A percentile compares a stretch with the other conserved stretches of the same genome.
Evolutionary conservation across 2,113 vertebrate genomes (phyloP).

Genomic region (Regulus satrapa): DNA sequence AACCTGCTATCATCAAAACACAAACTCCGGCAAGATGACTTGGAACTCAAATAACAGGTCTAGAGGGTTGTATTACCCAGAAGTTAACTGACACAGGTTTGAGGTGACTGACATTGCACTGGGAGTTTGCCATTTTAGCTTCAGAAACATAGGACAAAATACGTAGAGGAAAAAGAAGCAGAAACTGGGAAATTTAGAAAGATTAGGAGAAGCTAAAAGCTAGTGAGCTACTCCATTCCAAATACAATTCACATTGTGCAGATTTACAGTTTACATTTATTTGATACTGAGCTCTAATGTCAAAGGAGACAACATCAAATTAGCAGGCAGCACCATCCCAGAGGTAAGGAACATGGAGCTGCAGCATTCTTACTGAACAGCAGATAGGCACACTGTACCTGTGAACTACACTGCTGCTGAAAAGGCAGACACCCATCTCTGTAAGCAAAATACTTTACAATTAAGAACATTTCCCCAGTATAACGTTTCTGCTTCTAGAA

Average conservation of each 20-base stretch:
- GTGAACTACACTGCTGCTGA: not conserved
- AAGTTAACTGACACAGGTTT: not conserved
- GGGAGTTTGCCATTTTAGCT: not conserved
- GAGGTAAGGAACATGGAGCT: not conserved
- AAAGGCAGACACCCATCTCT: not conserved
- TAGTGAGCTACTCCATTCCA: not conserved
- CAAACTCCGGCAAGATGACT: not conserved
- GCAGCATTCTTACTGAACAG: not conserved
- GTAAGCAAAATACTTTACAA: not conserved
- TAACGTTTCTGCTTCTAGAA: not conserved
- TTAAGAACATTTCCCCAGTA: not conserved
- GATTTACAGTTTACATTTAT: not conserved
- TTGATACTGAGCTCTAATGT: not conserved
- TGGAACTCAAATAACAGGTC: not conserved
- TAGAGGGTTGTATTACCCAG: not conserved
- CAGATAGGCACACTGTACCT: not conserved
- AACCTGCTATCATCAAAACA: not conserved
- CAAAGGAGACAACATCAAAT: not conserved
- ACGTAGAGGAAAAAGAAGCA: not conserved
- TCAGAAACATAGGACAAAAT: not conserved
- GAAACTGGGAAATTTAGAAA: not conserved
- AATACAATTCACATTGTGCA: not conserved
- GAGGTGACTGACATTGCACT: not conserved
- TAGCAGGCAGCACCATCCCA: not conserved
- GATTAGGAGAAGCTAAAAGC: not conserved